phyloP scores from a whole-genome alignment of 2,888 invertebrate species.

The Noctua comes region DNA sequence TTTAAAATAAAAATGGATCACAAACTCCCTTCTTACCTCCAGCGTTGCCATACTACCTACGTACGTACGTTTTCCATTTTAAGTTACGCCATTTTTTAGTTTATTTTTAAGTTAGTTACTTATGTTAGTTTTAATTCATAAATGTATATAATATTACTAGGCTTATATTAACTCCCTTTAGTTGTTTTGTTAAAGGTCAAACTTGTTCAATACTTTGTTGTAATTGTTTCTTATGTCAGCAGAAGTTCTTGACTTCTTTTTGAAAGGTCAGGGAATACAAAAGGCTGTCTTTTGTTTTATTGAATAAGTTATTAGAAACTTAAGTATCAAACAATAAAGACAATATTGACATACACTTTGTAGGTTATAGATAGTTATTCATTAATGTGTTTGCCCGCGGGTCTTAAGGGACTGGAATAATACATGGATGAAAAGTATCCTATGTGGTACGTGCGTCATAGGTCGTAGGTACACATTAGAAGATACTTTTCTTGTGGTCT shows the following conservation, averaged over 20 bases:
- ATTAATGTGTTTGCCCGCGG: neutral
- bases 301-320: conserved; percentile 22
- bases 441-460: neutral
- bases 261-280: conserved; percentile 20
- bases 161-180: too few relatives aligned
- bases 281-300: conserved; percentile 11
- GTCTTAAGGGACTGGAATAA: neutral
- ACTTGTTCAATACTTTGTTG: conserved; percentile 3
- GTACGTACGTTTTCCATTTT: too few relatives aligned
- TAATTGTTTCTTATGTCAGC: conserved; percentile 15
- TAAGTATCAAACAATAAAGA: conserved; percentile 8
- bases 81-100: too few relatives aligned
- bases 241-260: neutral
- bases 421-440: neutral
- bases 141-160: too few relatives aligned
- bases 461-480: neutral
- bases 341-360: neutral
- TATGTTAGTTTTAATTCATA: too few relatives aligned
- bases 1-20: conserved; percentile 10
- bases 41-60: too few relatives aligned
- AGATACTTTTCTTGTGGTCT: neutral
- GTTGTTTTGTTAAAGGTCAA: conserved; percentile 5
- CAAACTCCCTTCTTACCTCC: neutral
- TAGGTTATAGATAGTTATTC: neutral
- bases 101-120: too few relatives aligned